Evolutionary conservation across 2,888 invertebrate species (phyloP), one percentile per base, ranked within the genome.

Genomic region (Ecdyonurus torrentis): DNA sequence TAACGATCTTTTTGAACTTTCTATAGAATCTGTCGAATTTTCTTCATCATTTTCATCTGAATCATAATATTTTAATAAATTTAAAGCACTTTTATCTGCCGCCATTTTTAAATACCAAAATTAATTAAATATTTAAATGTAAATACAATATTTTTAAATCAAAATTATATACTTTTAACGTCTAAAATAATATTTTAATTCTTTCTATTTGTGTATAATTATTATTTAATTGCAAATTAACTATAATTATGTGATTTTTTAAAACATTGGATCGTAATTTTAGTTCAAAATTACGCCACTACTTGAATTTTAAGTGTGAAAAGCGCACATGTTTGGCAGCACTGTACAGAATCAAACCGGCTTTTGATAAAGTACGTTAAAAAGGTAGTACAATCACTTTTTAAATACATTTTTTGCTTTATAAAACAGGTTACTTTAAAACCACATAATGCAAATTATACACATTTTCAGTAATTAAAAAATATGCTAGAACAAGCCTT

Each of bases 31-130:
- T 19, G 62, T 53, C 23, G 58, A 24, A 55, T 62, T 50, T n/a
- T 62, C 62, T 15, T 62, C 62, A 22, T 58, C 58, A n/a, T 58
- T 62, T 25, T 58, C 62, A n/a, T 25, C 25, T 20, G 25, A 37
- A 18, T 23, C 24, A n/a, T 62, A 62, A 58, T 58, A 24, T 18
- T 58, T 53, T 19, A 62, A 25, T 7, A 62, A 62, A 62, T 58
- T 62, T 1, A 62, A 37, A 7, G 62, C 24, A 2, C 62, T 58
- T 22, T 58, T 58, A 37, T 55, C 23, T 18, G 37, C 15, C 55
- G 58, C 62, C 62, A 37, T 37, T 23, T 25, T 62, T 58, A 1
- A 60, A 25, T 25, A 37, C 37, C 20, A 25, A n/a, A n/a, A n/a
- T n/a, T 60, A 15, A 25, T 18, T 25, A 60, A 37, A 37, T 37